Evolutionary conservation across 2,113 vertebrate genomes (phyloP).

Genomic region (Dolichotis patagonum): DNA sequence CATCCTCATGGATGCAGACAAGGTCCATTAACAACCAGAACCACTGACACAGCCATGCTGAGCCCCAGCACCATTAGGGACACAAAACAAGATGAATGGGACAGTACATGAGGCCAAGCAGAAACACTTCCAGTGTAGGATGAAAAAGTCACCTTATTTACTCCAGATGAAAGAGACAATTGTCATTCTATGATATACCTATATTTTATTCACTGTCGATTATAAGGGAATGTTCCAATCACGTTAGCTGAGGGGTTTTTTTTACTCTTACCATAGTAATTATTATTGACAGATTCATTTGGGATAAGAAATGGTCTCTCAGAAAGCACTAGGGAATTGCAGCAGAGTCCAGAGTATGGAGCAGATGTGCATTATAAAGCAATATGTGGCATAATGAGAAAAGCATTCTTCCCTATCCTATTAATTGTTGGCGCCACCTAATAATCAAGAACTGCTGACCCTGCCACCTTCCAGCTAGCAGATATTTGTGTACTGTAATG

Average conservation of each 20-base stretch:
- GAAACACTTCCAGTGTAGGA: neutral
- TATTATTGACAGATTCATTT: conserved; percentile 75
- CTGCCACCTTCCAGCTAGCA: conserved; percentile 17
- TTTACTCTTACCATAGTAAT: conserved; percentile 72
- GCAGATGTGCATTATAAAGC: conserved; percentile 80
- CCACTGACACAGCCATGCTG: conserved; percentile 21
- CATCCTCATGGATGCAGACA: neutral
- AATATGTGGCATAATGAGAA: conserved; percentile 76
- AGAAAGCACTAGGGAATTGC: conserved; percentile 28
- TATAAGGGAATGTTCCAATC: conserved; percentile 26
- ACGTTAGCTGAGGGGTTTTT: neutral
- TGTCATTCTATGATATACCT: neutral
- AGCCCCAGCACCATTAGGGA: conserved; percentile 5
- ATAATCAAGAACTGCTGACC: conserved; percentile 79
- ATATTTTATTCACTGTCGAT: neutral
- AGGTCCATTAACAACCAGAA: conserved; percentile 59
- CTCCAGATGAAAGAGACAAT: neutral
- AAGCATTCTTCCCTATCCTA: conserved; percentile 76
- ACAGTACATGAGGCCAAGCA: neutral
- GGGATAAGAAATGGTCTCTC: conserved; percentile 40
- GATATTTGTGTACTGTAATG: neutral
- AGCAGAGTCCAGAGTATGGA: conserved; percentile 48
- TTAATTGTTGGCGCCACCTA: conserved; percentile 77
- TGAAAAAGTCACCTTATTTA: conserved; percentile 45
- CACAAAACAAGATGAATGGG: conserved; percentile 58